These are phyloP conservation scores for Coregonus clupeaformis DNA, from an alignment of 2,113 vertebrate genomes.

Conservation along the genomic window DNA sequence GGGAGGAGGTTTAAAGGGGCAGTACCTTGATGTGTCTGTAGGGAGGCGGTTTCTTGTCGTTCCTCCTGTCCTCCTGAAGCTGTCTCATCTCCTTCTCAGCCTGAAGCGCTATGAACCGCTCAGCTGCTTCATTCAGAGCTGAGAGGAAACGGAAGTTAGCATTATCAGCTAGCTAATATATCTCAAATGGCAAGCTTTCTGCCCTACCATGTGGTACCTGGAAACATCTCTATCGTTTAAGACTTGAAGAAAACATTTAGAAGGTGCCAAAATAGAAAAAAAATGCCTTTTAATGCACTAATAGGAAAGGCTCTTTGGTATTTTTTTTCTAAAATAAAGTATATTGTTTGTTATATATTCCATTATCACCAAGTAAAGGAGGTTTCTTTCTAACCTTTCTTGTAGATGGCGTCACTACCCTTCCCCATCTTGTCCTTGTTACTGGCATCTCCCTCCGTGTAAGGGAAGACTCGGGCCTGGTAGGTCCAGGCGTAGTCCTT, in stretches of 20 bases:
- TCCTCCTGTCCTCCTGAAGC: conserved; percentile 94
- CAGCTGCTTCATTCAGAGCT: conserved; percentile 93
- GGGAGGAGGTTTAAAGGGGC: no score
- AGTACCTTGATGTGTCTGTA: conserved; percentile 77
- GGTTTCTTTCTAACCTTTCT: conserved; percentile 80
- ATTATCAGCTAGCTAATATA: no score
- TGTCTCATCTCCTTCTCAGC: conserved; percentile 92
- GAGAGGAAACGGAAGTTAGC: conserved; percentile 8
- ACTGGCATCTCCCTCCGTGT: conserved; percentile 97
- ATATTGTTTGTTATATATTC: no score
- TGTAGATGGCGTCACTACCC: conserved; percentile 92
- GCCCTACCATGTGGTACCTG: no score
- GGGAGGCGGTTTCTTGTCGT: conserved; percentile 96
- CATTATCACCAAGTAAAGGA: no score
- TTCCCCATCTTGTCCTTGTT: conserved; percentile 99
- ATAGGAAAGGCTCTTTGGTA: no score
- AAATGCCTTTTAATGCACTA: no score
- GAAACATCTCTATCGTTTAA: no score
- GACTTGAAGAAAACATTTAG: no score
- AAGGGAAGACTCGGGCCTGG: conserved; percentile 95
- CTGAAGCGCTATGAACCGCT: conserved; percentile 90
- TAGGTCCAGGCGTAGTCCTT: conserved; percentile 98
- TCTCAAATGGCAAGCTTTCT: no score
- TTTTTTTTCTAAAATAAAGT: no score
- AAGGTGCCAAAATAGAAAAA: no score